Conservation (phyloP, 2,797 vertebrate genomes). For the Zenarchopterus dispar region DNA sequence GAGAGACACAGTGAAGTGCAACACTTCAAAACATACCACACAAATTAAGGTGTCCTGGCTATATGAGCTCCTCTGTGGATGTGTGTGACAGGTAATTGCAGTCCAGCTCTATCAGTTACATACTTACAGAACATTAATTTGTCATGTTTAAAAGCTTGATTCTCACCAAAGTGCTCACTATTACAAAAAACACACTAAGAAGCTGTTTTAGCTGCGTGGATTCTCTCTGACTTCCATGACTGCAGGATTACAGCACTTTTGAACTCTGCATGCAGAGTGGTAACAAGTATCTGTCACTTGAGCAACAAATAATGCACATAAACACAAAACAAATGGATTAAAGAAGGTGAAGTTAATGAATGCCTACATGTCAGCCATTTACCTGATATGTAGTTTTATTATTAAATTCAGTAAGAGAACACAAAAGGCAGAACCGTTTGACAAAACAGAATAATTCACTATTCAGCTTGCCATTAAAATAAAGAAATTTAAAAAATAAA, state of each 20-base stretch:
- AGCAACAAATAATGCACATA: neutral
- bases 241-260: neutral
- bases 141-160: neutral
- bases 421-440: neutral
- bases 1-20: neutral
- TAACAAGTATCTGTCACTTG: too few relatives aligned
- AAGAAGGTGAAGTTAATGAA: neutral
- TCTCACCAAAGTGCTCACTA: neutral
- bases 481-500: neutral
- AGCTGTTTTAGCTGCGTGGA: neutral
- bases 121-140: slow-evolving; percentile 2
- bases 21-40: slow-evolving; percentile 4
- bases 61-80: neutral
- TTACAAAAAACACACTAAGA: neutral
- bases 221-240: neutral
- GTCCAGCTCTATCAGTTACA: slow-evolving; percentile 15
- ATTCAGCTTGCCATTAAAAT: neutral
- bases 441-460: neutral
- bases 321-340: neutral
- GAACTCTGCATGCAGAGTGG: neutral
- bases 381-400: neutral
- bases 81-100: slow-evolving; percentile 9
- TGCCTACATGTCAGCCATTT: neutral
- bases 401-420: neutral
- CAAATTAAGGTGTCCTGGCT: neutral